A percentile compares a stretch with the other conserved stretches of the same genome.
These are phyloP conservation scores for Ditylenchus weischeri DNA, from an alignment of 2,888 invertebrate species.

Conservation along the genomic window DNA sequence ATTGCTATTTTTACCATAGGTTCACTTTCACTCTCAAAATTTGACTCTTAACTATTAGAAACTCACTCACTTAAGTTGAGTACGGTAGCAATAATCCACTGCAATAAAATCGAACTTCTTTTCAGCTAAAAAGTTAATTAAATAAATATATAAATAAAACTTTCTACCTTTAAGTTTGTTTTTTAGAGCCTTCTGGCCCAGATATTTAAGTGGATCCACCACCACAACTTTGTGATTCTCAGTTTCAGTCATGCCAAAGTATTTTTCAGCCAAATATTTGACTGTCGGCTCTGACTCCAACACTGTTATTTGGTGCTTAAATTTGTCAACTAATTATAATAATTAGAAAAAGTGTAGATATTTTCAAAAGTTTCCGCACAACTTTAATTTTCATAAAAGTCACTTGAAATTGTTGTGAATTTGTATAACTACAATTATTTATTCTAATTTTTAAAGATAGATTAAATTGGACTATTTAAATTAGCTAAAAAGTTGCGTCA, in stretches of 20 bases:
- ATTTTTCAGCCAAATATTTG: slow-evolving; percentile 12
- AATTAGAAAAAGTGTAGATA: too few relatives aligned
- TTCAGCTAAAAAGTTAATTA: neutral
- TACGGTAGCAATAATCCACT: slow-evolving; percentile 15
- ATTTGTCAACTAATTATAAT: neutral
- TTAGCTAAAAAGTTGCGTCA: too few relatives aligned
- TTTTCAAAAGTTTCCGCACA: too few relatives aligned
- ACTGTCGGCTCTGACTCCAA: slow-evolving; percentile 10
- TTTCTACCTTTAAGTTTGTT: neutral
- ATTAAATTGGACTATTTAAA: too few relatives aligned
- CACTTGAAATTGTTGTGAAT: too few relatives aligned
- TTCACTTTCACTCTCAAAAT: too few relatives aligned
- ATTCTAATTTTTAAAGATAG: too few relatives aligned
- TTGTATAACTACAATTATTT: too few relatives aligned
- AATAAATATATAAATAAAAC: neutral
- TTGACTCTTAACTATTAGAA: too few relatives aligned
- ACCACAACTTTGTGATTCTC: slow-evolving; percentile 6
- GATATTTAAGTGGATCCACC: neutral
- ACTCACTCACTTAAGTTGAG: neutral
- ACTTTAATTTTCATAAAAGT: too few relatives aligned
- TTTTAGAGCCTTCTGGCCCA: neutral
- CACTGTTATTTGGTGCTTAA: slow-evolving; percentile 7
- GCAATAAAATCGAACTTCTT: slow-evolving; percentile 18
- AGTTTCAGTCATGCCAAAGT: slow-evolving; percentile 1
- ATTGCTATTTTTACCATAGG: too few relatives aligned